These are phyloP conservation scores for Potorous gilbertii DNA, from an alignment of 2,797 vertebrate genomes.

Conservation along the genomic window DNA sequence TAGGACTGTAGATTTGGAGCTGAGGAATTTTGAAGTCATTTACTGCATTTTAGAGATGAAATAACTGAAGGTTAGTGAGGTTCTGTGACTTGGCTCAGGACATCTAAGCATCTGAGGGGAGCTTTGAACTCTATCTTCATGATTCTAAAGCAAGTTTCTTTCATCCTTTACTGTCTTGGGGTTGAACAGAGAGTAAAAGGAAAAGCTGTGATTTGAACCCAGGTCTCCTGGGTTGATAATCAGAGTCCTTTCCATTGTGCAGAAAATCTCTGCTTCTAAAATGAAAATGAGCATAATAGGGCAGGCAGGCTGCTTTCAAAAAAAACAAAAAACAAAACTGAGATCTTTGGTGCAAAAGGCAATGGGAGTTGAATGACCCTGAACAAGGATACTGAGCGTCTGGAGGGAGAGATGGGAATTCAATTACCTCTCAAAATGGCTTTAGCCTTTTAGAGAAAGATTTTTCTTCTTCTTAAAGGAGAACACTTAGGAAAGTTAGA, in stretches of 20 bases:
- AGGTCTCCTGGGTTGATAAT: neutral
- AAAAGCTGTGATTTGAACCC: neutral
- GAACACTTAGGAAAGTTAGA: neutral
- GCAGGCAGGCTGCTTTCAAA: neutral
- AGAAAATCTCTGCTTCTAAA: neutral
- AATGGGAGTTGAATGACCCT: conserved; percentile 2
- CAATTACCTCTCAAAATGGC: neutral
- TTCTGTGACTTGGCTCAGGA: neutral
- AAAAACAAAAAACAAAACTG: neutral
- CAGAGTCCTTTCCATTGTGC: neutral
- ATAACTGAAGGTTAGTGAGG: neutral
- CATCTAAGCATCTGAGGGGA: neutral
- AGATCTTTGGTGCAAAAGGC: neutral
- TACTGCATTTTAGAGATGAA: neutral
- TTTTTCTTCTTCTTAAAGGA: neutral
- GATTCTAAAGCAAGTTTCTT: neutral
- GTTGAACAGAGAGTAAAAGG: neutral
- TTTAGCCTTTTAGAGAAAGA: neutral
- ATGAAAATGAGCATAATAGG: neutral
- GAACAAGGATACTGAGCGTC: neutral
- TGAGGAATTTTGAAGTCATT: neutral
- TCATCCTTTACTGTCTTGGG: neutral
- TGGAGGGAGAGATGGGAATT: neutral
- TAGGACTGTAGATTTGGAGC: neutral
- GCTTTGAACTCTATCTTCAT: neutral